phyloP scores from a whole-genome alignment of 2,113 vertebrate species.

The Furnarius figulus region DNA sequence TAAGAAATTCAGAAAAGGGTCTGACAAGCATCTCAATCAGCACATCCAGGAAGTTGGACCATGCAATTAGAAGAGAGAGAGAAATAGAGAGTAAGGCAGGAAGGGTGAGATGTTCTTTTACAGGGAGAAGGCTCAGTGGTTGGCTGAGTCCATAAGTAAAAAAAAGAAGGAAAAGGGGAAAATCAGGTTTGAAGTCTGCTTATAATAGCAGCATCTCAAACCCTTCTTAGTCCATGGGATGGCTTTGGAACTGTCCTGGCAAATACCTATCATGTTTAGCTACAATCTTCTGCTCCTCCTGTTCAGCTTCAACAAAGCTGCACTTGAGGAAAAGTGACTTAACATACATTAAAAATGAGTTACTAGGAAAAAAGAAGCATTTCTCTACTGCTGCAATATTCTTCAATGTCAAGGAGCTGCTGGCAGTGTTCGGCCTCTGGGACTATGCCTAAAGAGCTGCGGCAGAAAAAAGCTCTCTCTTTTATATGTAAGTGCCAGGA shows the following conservation, averaged over 20 bases:
- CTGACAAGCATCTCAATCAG: not conserved
- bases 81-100: not conserved
- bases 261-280: not conserved
- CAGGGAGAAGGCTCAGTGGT: not conserved
- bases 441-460: not conserved
- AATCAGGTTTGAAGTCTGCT: not conserved
- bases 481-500: not conserved
- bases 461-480: not conserved
- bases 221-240: not conserved
- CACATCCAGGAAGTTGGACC: not conserved
- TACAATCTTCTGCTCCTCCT: not conserved
- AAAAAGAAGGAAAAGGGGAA: not conserved
- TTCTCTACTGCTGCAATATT: constrained; percentile 20
- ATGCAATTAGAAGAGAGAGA: not conserved
- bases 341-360: not conserved
- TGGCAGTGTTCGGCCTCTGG: not conserved
- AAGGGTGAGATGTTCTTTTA: not conserved
- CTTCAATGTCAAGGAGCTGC: constrained; percentile 30
- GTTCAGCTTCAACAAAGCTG: not conserved
- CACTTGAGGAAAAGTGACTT: not conserved
- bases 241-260: not conserved
- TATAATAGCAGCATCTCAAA: not conserved
- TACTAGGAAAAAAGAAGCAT: not conserved
- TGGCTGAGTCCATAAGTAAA: not conserved
- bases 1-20: not conserved